These are phyloP conservation scores for Pogona vitticeps DNA, from an alignment of 2,113 vertebrate species.

Conservation along the genomic window DNA sequence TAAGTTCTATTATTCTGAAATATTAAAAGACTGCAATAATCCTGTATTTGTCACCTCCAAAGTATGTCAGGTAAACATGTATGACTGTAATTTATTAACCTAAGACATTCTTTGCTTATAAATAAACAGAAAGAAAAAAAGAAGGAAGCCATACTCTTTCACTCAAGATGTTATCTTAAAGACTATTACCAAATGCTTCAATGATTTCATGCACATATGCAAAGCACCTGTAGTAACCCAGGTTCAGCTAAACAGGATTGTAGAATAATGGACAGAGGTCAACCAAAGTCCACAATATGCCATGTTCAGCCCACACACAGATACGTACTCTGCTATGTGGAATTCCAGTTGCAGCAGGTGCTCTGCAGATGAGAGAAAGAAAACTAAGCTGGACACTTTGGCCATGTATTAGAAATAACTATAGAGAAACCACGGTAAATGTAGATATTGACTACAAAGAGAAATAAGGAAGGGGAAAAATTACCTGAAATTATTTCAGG, in stretches of 20 bases:
- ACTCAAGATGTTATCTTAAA: not conserved
- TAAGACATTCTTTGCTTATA: not conserved
- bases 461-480: not conserved
- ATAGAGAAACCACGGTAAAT: constrained; percentile 45
- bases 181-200: not conserved
- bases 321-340: not conserved
- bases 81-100: not conserved
- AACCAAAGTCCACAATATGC: constrained; percentile 2
- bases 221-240: constrained; percentile 18
- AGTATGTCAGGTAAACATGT: not conserved
- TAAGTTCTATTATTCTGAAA: not conserved
- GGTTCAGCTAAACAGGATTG: not conserved
- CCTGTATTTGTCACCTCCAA: not conserved
- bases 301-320: not conserved
- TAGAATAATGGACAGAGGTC: not conserved
- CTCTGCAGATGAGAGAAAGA: not conserved
- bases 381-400: constrained; percentile 48
- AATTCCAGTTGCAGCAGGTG: not conserved
- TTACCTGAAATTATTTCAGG: not conserved
- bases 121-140: not conserved
- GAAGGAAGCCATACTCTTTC: not conserved
- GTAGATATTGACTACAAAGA: constrained; percentile 24
- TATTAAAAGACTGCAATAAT: not conserved
- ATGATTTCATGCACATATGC: constrained; percentile 44
- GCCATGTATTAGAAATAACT: constrained; percentile 38